phyloP scores from a whole-genome alignment of 2,888 invertebrate species.

The Ichneumoninae sp. region DNA sequence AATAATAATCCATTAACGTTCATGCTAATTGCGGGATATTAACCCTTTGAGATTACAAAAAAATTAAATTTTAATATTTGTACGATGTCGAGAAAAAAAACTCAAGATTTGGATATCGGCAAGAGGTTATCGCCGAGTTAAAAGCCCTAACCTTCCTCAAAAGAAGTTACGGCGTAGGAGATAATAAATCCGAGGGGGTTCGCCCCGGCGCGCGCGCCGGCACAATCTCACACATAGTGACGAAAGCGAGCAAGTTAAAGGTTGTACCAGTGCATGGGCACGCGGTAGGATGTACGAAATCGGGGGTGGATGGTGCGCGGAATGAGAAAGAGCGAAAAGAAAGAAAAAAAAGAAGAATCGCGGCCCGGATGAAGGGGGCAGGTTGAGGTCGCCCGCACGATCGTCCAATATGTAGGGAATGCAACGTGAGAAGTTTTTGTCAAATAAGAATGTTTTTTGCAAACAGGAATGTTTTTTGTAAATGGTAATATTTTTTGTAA shows the following conservation, averaged over 20 bases:
- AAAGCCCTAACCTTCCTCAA: constrained; percentile 79
- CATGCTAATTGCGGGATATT: constrained; percentile 6
- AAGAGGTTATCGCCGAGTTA: constrained; percentile 74
- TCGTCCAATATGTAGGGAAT: background rate
- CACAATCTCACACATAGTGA: constrained; percentile 6
- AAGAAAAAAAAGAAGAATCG: background rate
- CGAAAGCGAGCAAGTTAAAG: constrained; percentile 43
- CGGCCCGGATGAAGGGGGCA: constrained; percentile 12
- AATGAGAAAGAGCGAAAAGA: background rate
- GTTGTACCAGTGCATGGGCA: background rate
- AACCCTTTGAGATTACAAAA: background rate
- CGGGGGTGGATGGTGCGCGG: constrained; percentile 5
- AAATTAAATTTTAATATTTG: background rate
- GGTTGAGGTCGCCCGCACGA: background rate
- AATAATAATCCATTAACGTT: background rate
- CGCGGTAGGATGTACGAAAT: constrained; percentile 8
- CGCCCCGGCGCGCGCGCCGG: background rate
- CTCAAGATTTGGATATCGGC: constrained; percentile 48
- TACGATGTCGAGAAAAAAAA: constrained; percentile 32
- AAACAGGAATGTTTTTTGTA: too few relatives aligned
- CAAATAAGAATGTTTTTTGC: too few relatives aligned
- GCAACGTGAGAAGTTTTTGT: background rate
- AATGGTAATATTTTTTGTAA: too few relatives aligned
- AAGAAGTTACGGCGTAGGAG: constrained; percentile 74
- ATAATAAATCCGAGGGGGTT: constrained; percentile 73